Evolutionary conservation across 2,113 vertebrate species (phyloP), one percentile per base, ranked within the genome.

Genomic region (Emydocephalus ijimae): DNA sequence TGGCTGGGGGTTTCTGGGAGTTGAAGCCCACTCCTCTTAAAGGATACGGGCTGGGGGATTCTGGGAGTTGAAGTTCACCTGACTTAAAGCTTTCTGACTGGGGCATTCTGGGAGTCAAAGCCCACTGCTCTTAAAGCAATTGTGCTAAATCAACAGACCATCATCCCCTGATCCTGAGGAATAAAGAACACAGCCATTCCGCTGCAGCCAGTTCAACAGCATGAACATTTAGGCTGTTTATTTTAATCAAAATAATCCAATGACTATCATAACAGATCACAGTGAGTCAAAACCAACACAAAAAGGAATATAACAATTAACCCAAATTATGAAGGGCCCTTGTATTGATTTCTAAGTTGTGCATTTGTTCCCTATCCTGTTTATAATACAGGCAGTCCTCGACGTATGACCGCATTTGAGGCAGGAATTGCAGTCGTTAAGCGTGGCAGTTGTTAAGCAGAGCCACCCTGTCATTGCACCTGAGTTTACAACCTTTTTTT

Each of bases 11-110:
- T 2, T 57, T 43, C 39, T 43, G 39, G 39, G 39, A 43, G 39
- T 43, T 0, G 0, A 48, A 48, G 45, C 0, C 5, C 5, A 48
- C 1, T 1, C 5, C 5, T 48, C 45, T 48, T 48, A 48, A 48
- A 48, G 4, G 1, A 6, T 0, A 0, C 5, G 5, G 45, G 5
- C 45, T 48, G 5, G 4, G 0, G 45, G 45, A 48, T 48, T 48
- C 45, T 48, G 5, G 45, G 45, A 48, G 45, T 48, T 0, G 0
- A 45, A 45, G 45, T 3, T 3, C 45, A 45, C 4, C 45, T 45
- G 39, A 39, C 45, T 45, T 45, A 45, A 45, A 45, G 3, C 4
- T 3, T 3, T 3, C 45, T 45, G 45, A 1, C 45, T 45, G 45
- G 45, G 45, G 45, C 4, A 45, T 45, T 45, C 45, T 45, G 5